Conservation (phyloP, 2,797 vertebrate species). For the Anolis apletophallus region DNA sequence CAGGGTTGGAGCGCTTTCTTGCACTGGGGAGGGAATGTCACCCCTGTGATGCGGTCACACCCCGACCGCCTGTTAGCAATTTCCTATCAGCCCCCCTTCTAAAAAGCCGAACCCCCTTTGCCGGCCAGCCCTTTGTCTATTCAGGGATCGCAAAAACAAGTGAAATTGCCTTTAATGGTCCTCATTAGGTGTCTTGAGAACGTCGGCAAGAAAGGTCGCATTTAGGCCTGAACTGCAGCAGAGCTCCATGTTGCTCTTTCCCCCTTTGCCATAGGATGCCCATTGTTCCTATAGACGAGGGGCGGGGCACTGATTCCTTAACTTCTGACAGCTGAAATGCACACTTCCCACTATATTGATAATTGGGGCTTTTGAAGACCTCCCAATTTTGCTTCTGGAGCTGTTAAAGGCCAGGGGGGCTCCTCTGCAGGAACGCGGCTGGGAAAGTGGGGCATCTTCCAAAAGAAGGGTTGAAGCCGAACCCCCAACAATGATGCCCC, state of each 20-base stretch:
- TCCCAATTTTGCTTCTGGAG: not conserved
- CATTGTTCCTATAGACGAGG: not conserved
- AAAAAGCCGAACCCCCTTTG: slow-evolving; percentile 43
- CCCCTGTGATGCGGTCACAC: too few species aligned
- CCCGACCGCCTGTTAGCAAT: not conserved
- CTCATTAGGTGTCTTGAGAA: slow-evolving; percentile 69
- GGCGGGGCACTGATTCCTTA: not conserved
- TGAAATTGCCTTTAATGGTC: slow-evolving; percentile 76
- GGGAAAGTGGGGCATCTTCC: too few species aligned
- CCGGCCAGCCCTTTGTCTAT: slow-evolving; percentile 15
- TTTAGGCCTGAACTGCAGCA: slow-evolving; percentile 68
- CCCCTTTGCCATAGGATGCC: not conserved
- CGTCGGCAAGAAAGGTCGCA: slow-evolving; percentile 68
- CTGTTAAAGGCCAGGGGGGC: not conserved
- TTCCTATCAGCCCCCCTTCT: fast-evolving
- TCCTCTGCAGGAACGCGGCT: too few species aligned
- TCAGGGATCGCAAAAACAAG: slow-evolving; percentile 57
- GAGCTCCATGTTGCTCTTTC: slow-evolving; percentile 58
- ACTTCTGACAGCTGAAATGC: not conserved
- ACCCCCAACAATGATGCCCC: too few species aligned
- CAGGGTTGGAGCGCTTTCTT: too few species aligned
- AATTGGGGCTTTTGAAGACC: not conserved
- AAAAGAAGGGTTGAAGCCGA: too few species aligned
- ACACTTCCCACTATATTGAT: not conserved
- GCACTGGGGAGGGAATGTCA: too few species aligned